phyloP scores from a whole-genome alignment of 2,113 vertebrate species.

The Bos taurus region DNA sequence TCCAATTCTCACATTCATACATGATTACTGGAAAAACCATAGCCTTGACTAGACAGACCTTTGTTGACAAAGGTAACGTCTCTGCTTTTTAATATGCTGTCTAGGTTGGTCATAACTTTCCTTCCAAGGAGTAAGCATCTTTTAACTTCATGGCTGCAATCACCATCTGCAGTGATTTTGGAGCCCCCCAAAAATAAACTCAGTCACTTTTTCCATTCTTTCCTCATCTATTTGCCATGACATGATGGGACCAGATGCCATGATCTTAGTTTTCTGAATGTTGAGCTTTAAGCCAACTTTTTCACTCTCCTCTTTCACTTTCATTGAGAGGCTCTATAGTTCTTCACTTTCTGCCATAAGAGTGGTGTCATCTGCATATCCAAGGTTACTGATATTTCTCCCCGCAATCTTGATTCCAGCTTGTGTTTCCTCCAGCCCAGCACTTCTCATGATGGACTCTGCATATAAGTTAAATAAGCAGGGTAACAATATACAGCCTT shows the following conservation, averaged over 20 bases:
- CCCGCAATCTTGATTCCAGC: neutral
- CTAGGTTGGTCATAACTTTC: neutral
- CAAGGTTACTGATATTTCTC: neutral
- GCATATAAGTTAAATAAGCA: neutral
- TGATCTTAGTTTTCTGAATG: neutral
- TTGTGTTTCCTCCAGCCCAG: neutral
- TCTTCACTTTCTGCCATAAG: neutral
- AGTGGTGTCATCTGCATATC: neutral
- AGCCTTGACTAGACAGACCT: neutral
- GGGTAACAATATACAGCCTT: too few species aligned
- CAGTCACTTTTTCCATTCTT: neutral
- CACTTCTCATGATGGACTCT: neutral
- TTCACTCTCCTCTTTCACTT: neutral
- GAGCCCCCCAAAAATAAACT: neutral
- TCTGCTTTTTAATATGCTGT: neutral
- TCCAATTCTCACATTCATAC: neutral
- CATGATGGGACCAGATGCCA: neutral
- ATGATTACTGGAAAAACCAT: neutral
- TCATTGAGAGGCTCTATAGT: neutral
- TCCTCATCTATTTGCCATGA: neutral
- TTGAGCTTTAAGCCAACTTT: neutral
- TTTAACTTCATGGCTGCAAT: neutral
- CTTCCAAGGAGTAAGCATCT: neutral
- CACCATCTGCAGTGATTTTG: neutral
- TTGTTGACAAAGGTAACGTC: neutral